phyloP scores from a whole-genome alignment of 2,888 invertebrate species.

The Tiliacea aurago region DNA sequence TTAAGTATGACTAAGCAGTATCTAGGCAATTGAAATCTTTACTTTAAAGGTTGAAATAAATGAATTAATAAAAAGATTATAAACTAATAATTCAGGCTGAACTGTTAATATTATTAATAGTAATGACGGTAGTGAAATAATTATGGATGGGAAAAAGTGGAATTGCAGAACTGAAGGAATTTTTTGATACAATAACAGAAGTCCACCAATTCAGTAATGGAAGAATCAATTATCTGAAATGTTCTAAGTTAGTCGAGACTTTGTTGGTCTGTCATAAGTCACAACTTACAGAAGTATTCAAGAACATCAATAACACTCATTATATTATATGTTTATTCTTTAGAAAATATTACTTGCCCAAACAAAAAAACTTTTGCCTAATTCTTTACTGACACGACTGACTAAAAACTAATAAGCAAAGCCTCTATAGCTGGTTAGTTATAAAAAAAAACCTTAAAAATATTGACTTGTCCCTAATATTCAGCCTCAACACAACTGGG shows the following conservation, averaged over 20 bases:
- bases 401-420: not conserved
- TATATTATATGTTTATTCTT: not conserved
- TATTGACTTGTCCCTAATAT: constrained; percentile 34
- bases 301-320: not conserved
- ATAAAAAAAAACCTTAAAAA: constrained; percentile 22
- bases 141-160: too few relatives aligned
- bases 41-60: not conserved
- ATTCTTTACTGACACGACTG: not conserved
- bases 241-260: too few relatives aligned
- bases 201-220: too few relatives aligned
- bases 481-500: constrained; percentile 23
- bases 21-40: not conserved
- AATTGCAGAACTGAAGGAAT: too few relatives aligned
- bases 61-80: too few relatives aligned
- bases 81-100: too few relatives aligned
- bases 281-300: not conserved
- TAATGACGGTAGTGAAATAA: too few relatives aligned
- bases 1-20: not conserved
- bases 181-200: too few relatives aligned
- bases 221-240: too few relatives aligned
- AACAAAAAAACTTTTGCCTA: not conserved
- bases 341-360: not conserved
- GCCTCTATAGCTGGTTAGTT: not conserved
- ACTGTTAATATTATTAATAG: too few relatives aligned
- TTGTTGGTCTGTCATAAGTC: too few relatives aligned